These are phyloP conservation scores for Arrhopalites spinosus DNA, from an alignment of 2,888 invertebrate species.

Conservation along the genomic window DNA sequence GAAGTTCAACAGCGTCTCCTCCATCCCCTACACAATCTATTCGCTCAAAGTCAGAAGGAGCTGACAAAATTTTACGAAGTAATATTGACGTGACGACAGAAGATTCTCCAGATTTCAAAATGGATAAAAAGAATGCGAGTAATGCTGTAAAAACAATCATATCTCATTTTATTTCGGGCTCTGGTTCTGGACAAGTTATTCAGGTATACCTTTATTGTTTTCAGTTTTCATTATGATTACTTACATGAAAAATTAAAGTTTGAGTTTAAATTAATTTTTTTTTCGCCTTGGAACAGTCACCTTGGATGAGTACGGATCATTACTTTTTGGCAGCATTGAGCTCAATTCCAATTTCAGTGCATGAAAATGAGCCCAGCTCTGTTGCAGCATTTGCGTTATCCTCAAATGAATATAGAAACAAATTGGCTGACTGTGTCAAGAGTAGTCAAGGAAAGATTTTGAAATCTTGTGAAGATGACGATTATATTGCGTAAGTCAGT, in stretches of 20 bases:
- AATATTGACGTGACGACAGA: conserved; percentile 28
- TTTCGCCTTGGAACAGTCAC: too few relatives aligned
- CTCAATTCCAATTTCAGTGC: conserved; percentile 66
- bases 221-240: not conserved
- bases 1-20: conserved; percentile 7
- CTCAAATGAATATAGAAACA: conserved; percentile 71
- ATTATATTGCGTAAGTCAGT: conserved; percentile 19
- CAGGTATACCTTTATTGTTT: conserved; percentile 58
- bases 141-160: conserved; percentile 69
- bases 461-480: conserved; percentile 33
- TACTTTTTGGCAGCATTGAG: conserved; percentile 58
- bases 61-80: conserved; percentile 16
- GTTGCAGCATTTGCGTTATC: conserved; percentile 82
- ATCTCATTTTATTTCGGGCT: conserved; percentile 69
- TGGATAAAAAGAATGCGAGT: conserved; percentile 52
- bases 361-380: conserved; percentile 80
- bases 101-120: conserved; percentile 47
- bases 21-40: conserved; percentile 22
- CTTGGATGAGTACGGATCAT: conserved; percentile 72
- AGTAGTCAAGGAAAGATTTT: not conserved
- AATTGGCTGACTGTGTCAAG: conserved; percentile 63
- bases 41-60: conserved; percentile 24
- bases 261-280: too few relatives aligned
- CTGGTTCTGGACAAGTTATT: conserved; percentile 61
- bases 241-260: too few relatives aligned